Conservation (phyloP, 2,113 vertebrate genomes). For the Urocitellus parryii region DNA sequence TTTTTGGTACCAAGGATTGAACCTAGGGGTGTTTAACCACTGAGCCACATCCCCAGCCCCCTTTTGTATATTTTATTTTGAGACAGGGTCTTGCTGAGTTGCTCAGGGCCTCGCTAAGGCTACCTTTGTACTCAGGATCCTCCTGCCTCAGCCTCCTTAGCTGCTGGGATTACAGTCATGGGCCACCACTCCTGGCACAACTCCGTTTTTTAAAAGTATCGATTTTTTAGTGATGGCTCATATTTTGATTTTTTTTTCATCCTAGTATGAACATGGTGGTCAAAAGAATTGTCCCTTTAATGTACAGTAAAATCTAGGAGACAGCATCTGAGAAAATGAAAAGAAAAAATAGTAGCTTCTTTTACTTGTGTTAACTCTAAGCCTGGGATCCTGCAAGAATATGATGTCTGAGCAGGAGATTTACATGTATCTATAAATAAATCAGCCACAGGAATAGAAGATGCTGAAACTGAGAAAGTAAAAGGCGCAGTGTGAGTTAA, state of each 20-base stretch:
- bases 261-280: not conserved
- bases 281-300: not conserved
- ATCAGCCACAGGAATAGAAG: not conserved
- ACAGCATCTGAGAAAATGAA: not conserved
- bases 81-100: too few species aligned
- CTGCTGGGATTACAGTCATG: not conserved
- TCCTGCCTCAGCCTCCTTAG: too few species aligned
- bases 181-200: not conserved
- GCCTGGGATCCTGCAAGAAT: not conserved
- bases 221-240: not conserved
- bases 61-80: too few species aligned
- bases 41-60: too few species aligned
- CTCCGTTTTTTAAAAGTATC: not conserved
- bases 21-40: too few species aligned
- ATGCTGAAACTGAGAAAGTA: not conserved
- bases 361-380: not conserved
- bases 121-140: too few species aligned
- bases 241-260: not conserved
- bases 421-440: not conserved
- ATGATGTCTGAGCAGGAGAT: not conserved
- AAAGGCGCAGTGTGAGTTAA: not conserved
- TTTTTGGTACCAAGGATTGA: too few species aligned
- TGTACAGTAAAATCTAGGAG: not conserved
- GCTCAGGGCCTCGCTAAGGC: too few species aligned
- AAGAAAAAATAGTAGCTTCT: not conserved